Evolutionary conservation across 2,797 vertebrate species (phyloP), one percentile per base, ranked within the genome.

Genomic region (Dromococcyx pavoninus): DNA sequence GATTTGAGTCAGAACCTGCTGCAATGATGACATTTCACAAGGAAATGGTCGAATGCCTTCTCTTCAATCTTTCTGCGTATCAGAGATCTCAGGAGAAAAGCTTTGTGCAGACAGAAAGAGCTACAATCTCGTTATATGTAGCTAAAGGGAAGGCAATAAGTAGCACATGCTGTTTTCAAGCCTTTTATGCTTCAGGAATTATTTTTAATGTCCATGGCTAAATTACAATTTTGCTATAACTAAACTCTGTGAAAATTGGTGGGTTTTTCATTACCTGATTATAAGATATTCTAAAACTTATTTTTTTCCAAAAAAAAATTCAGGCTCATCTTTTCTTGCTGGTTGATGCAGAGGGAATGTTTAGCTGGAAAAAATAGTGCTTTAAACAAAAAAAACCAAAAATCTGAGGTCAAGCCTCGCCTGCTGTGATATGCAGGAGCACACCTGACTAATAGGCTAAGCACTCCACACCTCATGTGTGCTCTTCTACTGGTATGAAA

Each of bases 11-110:
- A 48, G 37, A 89, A 86, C 35, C 35, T 73, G 54, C 35, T 90
- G 44, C 25, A 96, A 33, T 50, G 37, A 82, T 80, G 76, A 85
- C 64, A 94, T 92, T 96, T 96, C 58, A 75, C 28, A 78, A 69
- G 60, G 18, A 95, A 95, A 88, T 35, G 41, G 51, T 32, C 2
- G 2, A 96, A 90, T 80, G 24, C 4, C 41, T 70, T 86, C 41
- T 89, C 57, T 90, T 86, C 83, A 66, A 75, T 66, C 65, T 84
- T 92, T 39, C 41, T 80, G 57, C 51, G 54, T 14, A 35, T 79
- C 35, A 83, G 27, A 86, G 35, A 69, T 74, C 75, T 51, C 65
- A 41, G 19, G 33, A 93, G 75, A 61, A 35, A 62, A 77, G 54
- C 53, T 75, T 46, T 80, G 25, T 43, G 24, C 48, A 71, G 10